Base-by-base conservation (phyloP, 2,797 vertebrate species). In the Hyperoplus immaculatus region DNA sequence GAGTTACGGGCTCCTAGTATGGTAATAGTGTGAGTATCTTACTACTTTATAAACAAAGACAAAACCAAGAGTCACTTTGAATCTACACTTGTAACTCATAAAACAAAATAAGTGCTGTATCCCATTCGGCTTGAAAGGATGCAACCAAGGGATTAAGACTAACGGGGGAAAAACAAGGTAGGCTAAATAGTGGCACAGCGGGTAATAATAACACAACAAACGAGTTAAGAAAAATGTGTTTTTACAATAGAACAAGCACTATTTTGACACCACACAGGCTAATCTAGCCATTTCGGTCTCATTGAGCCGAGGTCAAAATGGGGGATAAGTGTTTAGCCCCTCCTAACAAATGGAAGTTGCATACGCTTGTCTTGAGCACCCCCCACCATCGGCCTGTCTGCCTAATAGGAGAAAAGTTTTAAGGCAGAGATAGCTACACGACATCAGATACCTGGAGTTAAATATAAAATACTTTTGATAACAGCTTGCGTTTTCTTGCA, bases 271-370 rank as follows among this genome's bases (percentile, higher is more conserved):
- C 29, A 39, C 56, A 74, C 71, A 29, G 29, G 29, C 29, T 29
- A 70, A 83, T 85, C 69, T 69, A 58, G 79, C 61, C 18, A 77
- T 81, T 80, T 77, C 58, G 72, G 57, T 86, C 69, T 86, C 67
- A 62, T 71, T 80, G 82, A 83, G 82, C 87, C 72, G 89, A 92
- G 93, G 93, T 94, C 91, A 94, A 94, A 94, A 94, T 92, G 93
- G 92, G 92, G 92, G 92, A 93, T 69, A 87, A 77, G 81, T 68
- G 81, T 80, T 91, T 82, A 71, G 88, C 90, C 90, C 90, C 91
- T 93, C 91, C 91, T 93, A 89, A 93, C 84, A 88, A 92, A 93
- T 94, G 90, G 91, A 94, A 93, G 90, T 92, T 89, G 74, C 74
- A 84, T 80, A 80, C 51, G 82, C 87, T 79, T 62, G 78, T 84